These are phyloP conservation scores for Heliconius melpomene DNA, from an alignment of 1,140 invertebrate species.

Conservation along the genomic window DNA sequence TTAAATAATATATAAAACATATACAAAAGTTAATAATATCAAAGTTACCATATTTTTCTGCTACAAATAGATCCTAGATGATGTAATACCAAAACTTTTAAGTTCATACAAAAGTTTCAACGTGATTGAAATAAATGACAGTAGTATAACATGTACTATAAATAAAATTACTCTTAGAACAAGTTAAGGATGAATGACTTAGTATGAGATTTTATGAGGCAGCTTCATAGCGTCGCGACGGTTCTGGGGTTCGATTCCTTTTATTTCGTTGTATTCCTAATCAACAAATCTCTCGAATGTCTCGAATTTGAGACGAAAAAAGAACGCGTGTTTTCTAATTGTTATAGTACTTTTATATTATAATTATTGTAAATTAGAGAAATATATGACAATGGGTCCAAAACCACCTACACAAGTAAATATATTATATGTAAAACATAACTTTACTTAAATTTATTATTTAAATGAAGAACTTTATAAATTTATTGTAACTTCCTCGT, in stretches of 20 bases:
- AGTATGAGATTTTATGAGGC: not conserved
- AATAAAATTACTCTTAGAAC: not conserved
- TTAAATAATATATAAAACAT: not conserved
- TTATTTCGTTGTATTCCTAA: no score
- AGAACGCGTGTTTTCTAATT: no score
- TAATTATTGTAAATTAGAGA: no score
- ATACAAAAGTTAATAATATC: not conserved
- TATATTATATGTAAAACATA: no score
- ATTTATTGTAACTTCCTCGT: not conserved
- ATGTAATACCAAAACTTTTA: slow-evolving; percentile 32
- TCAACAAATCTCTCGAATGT: no score
- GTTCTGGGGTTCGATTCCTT: no score
- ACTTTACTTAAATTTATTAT: not conserved
- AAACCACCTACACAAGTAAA: no score
- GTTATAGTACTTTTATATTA: no score
- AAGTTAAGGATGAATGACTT: not conserved
- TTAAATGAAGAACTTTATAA: not conserved
- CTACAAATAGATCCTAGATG: slow-evolving; percentile 19
- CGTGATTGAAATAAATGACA: slow-evolving; percentile 31
- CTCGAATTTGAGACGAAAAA: no score
- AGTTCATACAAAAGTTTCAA: slow-evolving; percentile 19
- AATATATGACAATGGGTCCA: no score
- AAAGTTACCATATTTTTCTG: not conserved
- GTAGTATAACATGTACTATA: not conserved
- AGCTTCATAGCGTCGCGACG: no score